Conservation (phyloP, 2,113 vertebrate genomes). For the Prionailurus viverrinus region DNA sequence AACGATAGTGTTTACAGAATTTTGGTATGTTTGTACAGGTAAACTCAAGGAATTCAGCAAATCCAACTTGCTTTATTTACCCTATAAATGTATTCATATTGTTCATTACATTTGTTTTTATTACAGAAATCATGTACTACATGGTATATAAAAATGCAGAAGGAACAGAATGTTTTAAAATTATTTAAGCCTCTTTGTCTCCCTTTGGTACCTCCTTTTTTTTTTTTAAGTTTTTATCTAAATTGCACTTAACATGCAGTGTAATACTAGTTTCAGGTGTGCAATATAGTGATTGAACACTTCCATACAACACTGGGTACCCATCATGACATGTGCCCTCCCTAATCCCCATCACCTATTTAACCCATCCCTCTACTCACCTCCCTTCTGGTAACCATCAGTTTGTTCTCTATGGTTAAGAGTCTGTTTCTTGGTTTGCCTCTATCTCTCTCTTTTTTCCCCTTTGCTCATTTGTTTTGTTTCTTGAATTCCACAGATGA, state of each 20-base stretch:
- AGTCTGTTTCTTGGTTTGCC: neutral
- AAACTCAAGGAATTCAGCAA: constrained; percentile 52
- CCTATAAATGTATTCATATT: constrained; percentile 10
- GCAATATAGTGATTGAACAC: neutral
- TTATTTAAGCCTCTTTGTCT: neutral
- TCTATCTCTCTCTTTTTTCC: neutral
- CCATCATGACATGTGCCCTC: neutral
- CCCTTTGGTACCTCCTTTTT: neutral
- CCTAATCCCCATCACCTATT: neutral
- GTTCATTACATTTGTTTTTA: constrained; percentile 34
- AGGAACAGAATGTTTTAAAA: neutral
- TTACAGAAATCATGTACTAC: constrained; percentile 10
- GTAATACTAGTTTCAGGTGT: neutral
- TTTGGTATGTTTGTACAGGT: neutral
- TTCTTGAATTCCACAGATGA: neutral
- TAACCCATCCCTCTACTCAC: neutral
- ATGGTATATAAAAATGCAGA: neutral
- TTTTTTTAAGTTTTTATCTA: neutral
- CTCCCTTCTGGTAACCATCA: neutral
- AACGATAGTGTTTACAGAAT: constrained; percentile 8
- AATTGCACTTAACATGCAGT: neutral
- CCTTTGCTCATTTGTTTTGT: neutral
- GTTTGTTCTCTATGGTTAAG: neutral
- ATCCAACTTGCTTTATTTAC: neutral
- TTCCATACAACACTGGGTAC: neutral